Evolutionary conservation across 2,888 invertebrate genomes (phyloP).

Genomic region (Leptothorax acervorum): DNA sequence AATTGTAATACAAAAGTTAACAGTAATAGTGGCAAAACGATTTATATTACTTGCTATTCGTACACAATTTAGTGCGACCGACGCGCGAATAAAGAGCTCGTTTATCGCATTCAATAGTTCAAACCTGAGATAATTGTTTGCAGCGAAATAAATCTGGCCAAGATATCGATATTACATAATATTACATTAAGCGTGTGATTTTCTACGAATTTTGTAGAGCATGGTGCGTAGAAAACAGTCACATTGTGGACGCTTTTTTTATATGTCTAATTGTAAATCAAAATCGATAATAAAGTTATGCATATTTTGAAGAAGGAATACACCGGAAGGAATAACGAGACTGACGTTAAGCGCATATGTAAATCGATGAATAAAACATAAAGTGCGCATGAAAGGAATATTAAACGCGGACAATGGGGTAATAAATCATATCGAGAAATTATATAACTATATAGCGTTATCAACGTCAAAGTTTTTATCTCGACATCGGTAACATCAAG

Average conservation of each 20-base stretch:
- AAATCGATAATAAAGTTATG: conserved; percentile 33
- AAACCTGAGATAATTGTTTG: conserved; percentile 3
- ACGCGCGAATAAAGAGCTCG: not conserved
- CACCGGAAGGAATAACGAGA: not conserved
- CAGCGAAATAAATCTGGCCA: conserved; percentile 11
- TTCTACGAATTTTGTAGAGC: conserved; percentile 6
- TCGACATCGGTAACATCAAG: not conserved
- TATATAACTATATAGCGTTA: conserved; percentile 15
- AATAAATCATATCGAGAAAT: conserved; percentile 44
- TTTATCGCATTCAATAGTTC: not conserved
- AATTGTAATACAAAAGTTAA: conserved; percentile 25
- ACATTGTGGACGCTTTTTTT: not conserved
- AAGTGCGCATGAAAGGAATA: conserved; percentile 31
- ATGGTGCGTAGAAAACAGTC: not conserved
- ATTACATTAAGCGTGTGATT: not conserved
- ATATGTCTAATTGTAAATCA: conserved; percentile 26
- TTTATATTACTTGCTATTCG: not conserved
- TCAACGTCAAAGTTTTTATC: conserved; percentile 29
- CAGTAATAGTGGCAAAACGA: not conserved
- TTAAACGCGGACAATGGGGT: conserved; percentile 14
- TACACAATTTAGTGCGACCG: conserved; percentile 7
- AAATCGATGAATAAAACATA: conserved; percentile 24
- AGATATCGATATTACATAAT: conserved; percentile 2
- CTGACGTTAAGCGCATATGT: not conserved
- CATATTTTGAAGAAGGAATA: not conserved